Evolutionary conservation across 2,797 vertebrate genomes (phyloP), one percentile per base, ranked within the genome.

Genomic region (Eurystomus glaucurus): DNA sequence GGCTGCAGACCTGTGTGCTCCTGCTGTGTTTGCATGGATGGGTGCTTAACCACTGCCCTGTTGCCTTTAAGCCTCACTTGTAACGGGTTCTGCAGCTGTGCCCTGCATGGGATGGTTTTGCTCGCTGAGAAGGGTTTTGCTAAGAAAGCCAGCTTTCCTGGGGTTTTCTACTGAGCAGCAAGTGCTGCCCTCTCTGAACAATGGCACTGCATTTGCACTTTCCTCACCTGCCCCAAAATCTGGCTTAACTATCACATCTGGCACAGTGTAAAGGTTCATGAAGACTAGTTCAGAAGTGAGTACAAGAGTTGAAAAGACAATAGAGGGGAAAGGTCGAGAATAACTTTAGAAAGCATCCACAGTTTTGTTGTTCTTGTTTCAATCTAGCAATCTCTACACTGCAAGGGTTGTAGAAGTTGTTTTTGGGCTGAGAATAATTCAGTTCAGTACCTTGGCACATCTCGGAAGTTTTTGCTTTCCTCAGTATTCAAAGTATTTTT

Each of bases 11-110:
- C 23, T 25, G 23, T 0, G 2, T 37, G 13, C 11, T 35, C 31
- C 37, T 10, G 17, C 10, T 0, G 0, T 11, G 5, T 54, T 82
- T 54, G 23, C 8, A 3, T 4, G 35, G 51, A n/a, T 0, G 3
- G n/a, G 16, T 68, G 18, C 64, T 62, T 69, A 69, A 39, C 33
- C 15, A n/a, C 51, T 88, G 51, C 68, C 60, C 15, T 70, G 19
- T 26, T 75, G 51, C 22, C 16, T 80, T 87, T 66, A 51, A 77
- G 28, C 6, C 29, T 23, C 1, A 0, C 9, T 83, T 31, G 16
- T 19, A 29, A 16, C 1, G 9, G 6, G 1, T 7, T 60, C n/a
- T 69, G 33, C 25, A 71, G 39, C 31, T 75, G 26, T 15, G 55
- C 21, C 13, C n/a, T 2, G 2, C 3, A 4, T 35, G 12, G 15